A percentile compares a stretch with the other conserved stretches of the same genome.
These are phyloP conservation scores for Pachyseris speciosa DNA, from an alignment of 64 coral and sea anemone genomes.

Conservation along the genomic window DNA sequence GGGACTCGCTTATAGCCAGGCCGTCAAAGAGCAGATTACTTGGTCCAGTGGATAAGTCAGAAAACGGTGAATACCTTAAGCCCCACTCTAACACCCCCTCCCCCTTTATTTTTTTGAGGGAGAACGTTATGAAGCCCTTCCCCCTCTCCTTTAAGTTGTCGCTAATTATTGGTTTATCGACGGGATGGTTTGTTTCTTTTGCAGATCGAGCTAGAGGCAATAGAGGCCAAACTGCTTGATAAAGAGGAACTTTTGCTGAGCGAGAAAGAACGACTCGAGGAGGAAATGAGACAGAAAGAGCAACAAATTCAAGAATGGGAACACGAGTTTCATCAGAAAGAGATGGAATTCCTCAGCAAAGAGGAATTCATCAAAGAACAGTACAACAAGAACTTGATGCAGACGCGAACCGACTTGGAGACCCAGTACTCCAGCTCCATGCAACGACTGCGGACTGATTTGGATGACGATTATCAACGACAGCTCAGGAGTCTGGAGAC, in stretches of 20 bases:
- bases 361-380: conserved; percentile 73
- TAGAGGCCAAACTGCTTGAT: conserved; percentile 80
- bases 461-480: conserved; percentile 59
- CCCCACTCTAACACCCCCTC: too few relatives aligned
- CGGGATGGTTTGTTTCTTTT: neutral
- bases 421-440: conserved; percentile 71
- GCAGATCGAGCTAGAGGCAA: conserved; percentile 83
- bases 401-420: conserved; percentile 78
- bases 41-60: too few relatives aligned
- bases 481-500: conserved; percentile 51
- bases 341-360: conserved; percentile 71
- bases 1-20: too few relatives aligned
- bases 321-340: conserved; percentile 90
- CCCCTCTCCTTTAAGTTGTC: too few relatives aligned
- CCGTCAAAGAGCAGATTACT: too few relatives aligned
- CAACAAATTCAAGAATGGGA: conserved; percentile 90
- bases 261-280: conserved; percentile 83
- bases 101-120: too few relatives aligned
- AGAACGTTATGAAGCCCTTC: too few relatives aligned
- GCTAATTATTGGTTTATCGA: neutral
- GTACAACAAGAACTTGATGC: conserved; percentile 64
- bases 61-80: too few relatives aligned
- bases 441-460: conserved; percentile 70
- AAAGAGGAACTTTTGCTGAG: conserved; percentile 86
- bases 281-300: conserved; percentile 91